These are phyloP conservation scores for Diloba caeruleocephala DNA, from an alignment of 2,888 invertebrate genomes.

Conservation along the genomic window DNA sequence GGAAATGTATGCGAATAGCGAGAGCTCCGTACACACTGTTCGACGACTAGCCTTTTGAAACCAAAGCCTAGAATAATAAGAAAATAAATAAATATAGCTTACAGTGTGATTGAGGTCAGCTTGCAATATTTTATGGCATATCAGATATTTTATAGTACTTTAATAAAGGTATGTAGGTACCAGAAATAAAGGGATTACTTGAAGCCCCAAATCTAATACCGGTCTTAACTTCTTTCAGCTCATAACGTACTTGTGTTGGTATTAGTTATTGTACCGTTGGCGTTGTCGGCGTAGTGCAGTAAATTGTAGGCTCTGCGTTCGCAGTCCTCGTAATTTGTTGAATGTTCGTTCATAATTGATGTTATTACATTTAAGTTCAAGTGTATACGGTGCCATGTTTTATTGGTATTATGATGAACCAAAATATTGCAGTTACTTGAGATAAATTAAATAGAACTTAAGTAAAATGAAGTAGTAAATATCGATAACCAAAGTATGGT, in stretches of 20 bases:
- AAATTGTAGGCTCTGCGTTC: constrained; percentile 59
- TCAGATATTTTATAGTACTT: constrained; percentile 3
- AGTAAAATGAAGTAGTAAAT: too few species aligned
- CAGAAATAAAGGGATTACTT: constrained; percentile 36
- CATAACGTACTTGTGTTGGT: constrained; percentile 57
- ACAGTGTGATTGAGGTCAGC: neutral
- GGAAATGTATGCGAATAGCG: constrained; percentile 50
- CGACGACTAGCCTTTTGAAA: constrained; percentile 1
- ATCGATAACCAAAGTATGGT: too few species aligned
- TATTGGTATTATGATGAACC: constrained; percentile 42
- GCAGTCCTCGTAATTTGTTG: constrained; percentile 52
- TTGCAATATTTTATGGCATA: constrained; percentile 4
- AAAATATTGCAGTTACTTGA: constrained; percentile 15
- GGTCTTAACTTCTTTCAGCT: constrained; percentile 61
- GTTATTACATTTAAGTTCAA: constrained; percentile 50
- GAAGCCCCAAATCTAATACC: constrained; percentile 46
- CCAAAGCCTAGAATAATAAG: constrained; percentile 20
- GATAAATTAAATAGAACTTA: constrained; percentile 14
- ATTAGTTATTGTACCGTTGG: constrained; percentile 55
- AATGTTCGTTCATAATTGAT: constrained; percentile 48
- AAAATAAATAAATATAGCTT: neutral
- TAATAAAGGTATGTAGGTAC: constrained; percentile 21
- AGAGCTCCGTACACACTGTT: constrained; percentile 32
- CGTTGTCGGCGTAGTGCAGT: constrained; percentile 49
- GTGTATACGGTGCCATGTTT: constrained; percentile 34